phyloP scores from a whole-genome alignment of 1,140 invertebrate genomes.

The Tribolium madens region DNA sequence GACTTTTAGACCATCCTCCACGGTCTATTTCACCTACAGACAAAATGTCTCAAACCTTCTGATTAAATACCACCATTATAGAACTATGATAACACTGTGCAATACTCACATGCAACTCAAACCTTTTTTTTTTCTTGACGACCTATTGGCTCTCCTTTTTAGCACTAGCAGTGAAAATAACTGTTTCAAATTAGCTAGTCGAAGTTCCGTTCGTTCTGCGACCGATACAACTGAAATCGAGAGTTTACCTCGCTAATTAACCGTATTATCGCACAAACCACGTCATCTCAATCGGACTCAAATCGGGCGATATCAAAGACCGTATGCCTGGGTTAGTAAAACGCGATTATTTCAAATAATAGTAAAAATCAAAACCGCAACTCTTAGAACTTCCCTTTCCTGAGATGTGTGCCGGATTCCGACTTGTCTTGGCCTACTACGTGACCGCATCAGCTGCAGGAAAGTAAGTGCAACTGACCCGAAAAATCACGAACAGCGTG shows the following conservation, averaged over 20 bases:
- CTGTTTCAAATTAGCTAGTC: slow-evolving; percentile 29
- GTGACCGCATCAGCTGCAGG: slow-evolving; percentile 45
- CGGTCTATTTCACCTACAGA: background rate
- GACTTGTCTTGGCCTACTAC: slow-evolving; percentile 43
- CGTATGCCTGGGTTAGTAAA: slow-evolving; percentile 15
- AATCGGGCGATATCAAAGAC: background rate
- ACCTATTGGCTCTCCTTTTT: slow-evolving; percentile 12
- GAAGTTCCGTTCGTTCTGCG: slow-evolving; percentile 21
- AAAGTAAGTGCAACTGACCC: slow-evolving; percentile 44
- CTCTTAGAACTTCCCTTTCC: slow-evolving; percentile 44
- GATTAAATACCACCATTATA: background rate
- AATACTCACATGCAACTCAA: background rate
- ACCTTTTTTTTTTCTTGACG: background rate
- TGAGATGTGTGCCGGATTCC: slow-evolving; percentile 27
- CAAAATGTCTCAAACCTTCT: background rate
- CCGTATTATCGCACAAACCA: background rate
- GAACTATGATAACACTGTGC: background rate
- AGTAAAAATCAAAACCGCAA: slow-evolving; percentile 45
- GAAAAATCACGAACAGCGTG: slow-evolving; percentile 13
- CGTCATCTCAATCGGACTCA: background rate
- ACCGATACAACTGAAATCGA: slow-evolving; percentile 34
- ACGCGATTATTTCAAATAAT: slow-evolving; percentile 5
- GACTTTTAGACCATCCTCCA: slow-evolving; percentile 19
- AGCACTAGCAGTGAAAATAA: slow-evolving; percentile 25
- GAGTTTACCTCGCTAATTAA: slow-evolving; percentile 33